These are phyloP conservation scores for Ornithoptera priamus DNA, from an alignment of 2,888 invertebrate genomes.

Conservation along the genomic window DNA sequence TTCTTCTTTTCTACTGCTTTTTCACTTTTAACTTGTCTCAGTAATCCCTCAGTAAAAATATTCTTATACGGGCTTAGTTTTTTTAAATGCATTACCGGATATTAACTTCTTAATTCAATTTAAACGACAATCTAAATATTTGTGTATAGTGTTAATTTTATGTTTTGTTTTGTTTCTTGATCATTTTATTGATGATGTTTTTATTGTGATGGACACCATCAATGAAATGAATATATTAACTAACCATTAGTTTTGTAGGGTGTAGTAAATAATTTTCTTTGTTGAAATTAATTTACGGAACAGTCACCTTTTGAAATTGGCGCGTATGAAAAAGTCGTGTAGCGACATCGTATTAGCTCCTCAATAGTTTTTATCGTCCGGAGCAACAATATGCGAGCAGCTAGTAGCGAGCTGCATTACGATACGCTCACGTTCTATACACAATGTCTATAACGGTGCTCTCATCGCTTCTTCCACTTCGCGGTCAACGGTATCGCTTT, in stretches of 20 bases:
- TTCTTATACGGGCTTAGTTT: no score
- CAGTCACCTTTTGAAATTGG: conserved; percentile 34
- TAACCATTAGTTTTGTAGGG: neutral
- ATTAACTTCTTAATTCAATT: no score
- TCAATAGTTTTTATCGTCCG: conserved; percentile 42
- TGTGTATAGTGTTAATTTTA: no score
- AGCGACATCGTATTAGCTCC: conserved; percentile 40
- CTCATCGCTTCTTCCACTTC: conserved; percentile 50
- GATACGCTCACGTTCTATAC: conserved; percentile 61
- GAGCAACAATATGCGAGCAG: conserved; percentile 52
- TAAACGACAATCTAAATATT: no score
- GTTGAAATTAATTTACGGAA: conserved; percentile 32
- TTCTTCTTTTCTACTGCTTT: no score
- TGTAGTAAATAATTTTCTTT: conserved; percentile 12
- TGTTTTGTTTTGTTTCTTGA: no score
- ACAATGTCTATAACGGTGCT: conserved; percentile 66
- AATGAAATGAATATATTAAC: no score
- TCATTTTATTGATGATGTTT: no score
- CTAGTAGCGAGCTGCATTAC: conserved; percentile 49
- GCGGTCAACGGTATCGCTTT: conserved; percentile 61
- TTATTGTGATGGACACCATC: no score
- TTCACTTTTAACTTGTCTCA: no score
- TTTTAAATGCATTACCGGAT: no score
- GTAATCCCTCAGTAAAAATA: no score
- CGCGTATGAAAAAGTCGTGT: conserved; percentile 33